Base-by-base conservation (phyloP, 2,797 vertebrate species). In the Benthosema pterotum region DNA sequence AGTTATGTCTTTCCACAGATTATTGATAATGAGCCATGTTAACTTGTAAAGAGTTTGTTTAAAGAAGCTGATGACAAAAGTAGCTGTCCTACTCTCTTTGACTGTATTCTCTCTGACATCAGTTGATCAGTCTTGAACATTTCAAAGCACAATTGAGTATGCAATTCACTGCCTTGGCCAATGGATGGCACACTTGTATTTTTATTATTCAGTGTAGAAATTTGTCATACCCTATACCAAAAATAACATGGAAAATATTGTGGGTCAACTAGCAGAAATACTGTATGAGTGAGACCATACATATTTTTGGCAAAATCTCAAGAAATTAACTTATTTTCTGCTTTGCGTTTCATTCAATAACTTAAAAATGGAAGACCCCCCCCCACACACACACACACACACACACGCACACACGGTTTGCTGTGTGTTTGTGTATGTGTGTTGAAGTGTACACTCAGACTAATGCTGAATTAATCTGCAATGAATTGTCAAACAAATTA, bases 151-250 rank as follows among this genome's bases (percentile, higher is more conserved):
- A 88, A 88, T 60, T 75, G 61, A 71, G 78, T 73, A 83, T 88
- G 87, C 83, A 86, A 65, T 81, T 87, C 84, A 85, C 87, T 78
- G 87, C 75, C 76, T 72, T 83, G 78, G 77, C 85, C 90, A 80
- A 54, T 18, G 25, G 91, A 72, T 87, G 91, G 88, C 76, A 32
- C 76, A 62, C 64, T 83, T 79, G 77, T 69, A 4, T 52, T 72
- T 76, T 76, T 62, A 3, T 22, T 59, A 25, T 62, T 76, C 32
- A 6, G 46, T 55, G 17, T 63, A 57, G 54, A 58, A 52, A 47
- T 32, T 60, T 19, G 28, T 59, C 3, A 2, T 58, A 48, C 63
- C 25, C 52, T 62, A n/a, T 19, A 62, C 49, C 64, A 52, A 69
- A 64, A 61, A 54, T 55, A 38, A 60, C 60, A 71, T 42, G 18